Percentiles rank a stretch among this genome's conserved stretches.
These are phyloP conservation scores for Mythimna lalbum DNA, from an alignment of 2,888 invertebrate species.

Conservation along the genomic window DNA sequence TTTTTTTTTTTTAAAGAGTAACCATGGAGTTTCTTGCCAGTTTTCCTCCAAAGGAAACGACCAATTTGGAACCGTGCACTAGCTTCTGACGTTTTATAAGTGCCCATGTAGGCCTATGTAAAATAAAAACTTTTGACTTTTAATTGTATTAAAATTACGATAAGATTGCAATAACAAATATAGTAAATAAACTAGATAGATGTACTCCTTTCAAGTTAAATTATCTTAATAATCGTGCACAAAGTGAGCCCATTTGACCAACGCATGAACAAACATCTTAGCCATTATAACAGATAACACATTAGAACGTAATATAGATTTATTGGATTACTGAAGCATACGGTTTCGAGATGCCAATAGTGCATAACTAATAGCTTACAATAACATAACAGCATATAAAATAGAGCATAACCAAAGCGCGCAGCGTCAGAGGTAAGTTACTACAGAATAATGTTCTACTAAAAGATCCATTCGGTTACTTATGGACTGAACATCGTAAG, in stretches of 20 bases:
- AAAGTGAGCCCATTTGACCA: neutral
- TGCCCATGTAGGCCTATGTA: no score
- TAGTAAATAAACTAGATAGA: neutral
- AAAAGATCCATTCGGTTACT: slow-evolving; percentile 23
- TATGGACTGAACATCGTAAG: slow-evolving; percentile 19
- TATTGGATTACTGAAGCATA: slow-evolving; percentile 37
- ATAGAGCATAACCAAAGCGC: slow-evolving; percentile 56
- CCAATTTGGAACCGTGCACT: no score
- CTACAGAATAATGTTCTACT: slow-evolving; percentile 25
- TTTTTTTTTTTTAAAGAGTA: no score
- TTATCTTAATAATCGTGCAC: neutral
- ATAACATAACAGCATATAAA: slow-evolving; percentile 56
- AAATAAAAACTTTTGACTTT: no score
- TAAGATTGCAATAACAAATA: no score
- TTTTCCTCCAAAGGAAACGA: no score
- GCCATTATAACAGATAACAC: slow-evolving; percentile 2
- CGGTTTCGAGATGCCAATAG: slow-evolving; percentile 45
- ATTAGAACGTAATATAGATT: slow-evolving; percentile 21
- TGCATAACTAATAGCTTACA: slow-evolving; percentile 55
- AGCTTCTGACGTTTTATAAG: no score
- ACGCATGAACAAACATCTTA: slow-evolving; percentile 3
- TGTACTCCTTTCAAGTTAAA: neutral
- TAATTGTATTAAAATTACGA: no score
- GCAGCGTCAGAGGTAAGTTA: slow-evolving; percentile 22
- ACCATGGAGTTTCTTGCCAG: no score